Evolutionary conservation across 2,888 invertebrate genomes (phyloP).

Genomic region (Metalampra italica): DNA sequence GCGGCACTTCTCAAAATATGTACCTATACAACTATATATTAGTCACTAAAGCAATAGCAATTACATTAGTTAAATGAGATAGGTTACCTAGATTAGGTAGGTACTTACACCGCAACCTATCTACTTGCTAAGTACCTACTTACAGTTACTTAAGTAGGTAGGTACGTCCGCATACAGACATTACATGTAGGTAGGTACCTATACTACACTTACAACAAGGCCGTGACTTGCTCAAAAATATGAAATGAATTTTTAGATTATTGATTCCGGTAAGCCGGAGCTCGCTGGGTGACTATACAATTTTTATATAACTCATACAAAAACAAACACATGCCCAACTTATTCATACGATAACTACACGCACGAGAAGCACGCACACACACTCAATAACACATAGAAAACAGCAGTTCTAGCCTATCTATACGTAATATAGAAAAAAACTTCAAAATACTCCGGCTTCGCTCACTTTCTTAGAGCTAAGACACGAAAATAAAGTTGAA

Average conservation of each 20-base stretch:
- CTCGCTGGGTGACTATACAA: conserved; percentile 50
- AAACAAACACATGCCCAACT: conserved; percentile 44
- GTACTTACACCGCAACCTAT: no score
- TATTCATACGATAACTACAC: conserved; percentile 58
- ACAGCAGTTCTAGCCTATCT: conserved; percentile 62
- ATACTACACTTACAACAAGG: not conserved
- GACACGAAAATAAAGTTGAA: conserved; percentile 50
- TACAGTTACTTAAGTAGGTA: no score
- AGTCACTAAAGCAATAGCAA: no score
- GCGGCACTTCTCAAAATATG: no score
- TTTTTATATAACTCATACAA: conserved; percentile 65
- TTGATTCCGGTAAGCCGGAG: conserved; percentile 56
- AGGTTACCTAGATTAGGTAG: no score
- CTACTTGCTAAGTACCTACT: no score
- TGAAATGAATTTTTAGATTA: conserved; percentile 68
- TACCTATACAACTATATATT: no score
- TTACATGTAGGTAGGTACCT: not conserved
- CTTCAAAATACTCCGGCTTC: conserved; percentile 75
- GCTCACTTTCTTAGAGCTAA: conserved; percentile 43
- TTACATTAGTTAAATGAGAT: no score
- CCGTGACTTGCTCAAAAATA: conserved; percentile 49
- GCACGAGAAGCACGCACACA: conserved; percentile 68
- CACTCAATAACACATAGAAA: conserved; percentile 63
- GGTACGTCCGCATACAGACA: no score
- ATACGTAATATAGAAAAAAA: conserved; percentile 67